A percentile compares a stretch with the other conserved stretches of the same genome.
phyloP scores from a whole-genome alignment of 2,888 invertebrate genomes.

The Plusia festucae region DNA sequence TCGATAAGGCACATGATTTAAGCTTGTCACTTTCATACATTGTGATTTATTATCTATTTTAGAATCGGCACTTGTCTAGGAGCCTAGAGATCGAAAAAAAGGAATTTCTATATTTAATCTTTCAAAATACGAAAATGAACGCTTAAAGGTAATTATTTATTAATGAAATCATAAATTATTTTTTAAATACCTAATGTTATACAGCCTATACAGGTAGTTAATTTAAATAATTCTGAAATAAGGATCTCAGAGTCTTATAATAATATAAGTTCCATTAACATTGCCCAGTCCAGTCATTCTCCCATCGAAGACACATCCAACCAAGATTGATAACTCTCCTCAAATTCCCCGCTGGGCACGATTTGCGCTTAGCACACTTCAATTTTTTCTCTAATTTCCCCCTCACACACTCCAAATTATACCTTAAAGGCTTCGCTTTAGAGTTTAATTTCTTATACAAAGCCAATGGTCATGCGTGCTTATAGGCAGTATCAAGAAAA shows the following conservation, averaged over 20 bases:
- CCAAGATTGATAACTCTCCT: slow-evolving; percentile 84
- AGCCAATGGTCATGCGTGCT: slow-evolving; percentile 77
- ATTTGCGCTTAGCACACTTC: slow-evolving; percentile 78
- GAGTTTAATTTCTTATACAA: slow-evolving; percentile 34
- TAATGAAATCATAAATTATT: too few species aligned
- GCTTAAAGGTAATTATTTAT: too few species aligned
- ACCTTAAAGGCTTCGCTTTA: slow-evolving; percentile 39
- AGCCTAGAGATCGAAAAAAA: too few species aligned
- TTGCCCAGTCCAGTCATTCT: slow-evolving; percentile 38
- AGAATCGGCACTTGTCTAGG: too few species aligned
- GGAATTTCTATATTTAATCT: too few species aligned
- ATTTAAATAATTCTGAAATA: neutral
- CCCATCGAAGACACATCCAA: slow-evolving; percentile 66
- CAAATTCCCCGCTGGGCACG: slow-evolving; percentile 81
- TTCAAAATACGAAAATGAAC: too few species aligned
- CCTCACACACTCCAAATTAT: slow-evolving; percentile 42
- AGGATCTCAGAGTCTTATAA: too few species aligned
- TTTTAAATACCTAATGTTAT: too few species aligned
- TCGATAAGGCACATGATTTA: too few species aligned
- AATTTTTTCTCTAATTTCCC: slow-evolving; percentile 73
- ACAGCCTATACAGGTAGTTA: too few species aligned
- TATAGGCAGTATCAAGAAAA: slow-evolving; percentile 78
- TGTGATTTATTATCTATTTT: too few species aligned
- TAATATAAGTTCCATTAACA: neutral
- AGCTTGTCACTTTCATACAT: too few species aligned